These are phyloP conservation scores for Calycopis cecrops DNA, from an alignment of 1,140 invertebrate species.

Conservation along the genomic window DNA sequence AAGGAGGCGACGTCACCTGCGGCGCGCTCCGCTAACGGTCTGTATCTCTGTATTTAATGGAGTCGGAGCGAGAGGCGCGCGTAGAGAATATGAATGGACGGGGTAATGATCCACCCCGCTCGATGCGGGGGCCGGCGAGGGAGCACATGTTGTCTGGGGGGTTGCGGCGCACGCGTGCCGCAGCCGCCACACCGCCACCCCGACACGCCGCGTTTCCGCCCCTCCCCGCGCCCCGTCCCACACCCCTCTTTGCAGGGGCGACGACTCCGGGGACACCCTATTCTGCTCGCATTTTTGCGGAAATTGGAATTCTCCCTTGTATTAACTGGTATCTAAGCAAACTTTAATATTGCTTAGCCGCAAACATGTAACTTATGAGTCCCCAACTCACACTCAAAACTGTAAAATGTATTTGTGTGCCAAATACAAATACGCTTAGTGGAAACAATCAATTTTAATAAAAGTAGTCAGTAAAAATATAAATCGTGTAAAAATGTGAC, in stretches of 20 bases:
- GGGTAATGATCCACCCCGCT: slow-evolving; percentile 50
- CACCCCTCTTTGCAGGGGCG: slow-evolving; percentile 61
- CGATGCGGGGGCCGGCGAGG: neutral
- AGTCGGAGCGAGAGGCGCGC: neutral
- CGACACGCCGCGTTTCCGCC: slow-evolving; percentile 25
- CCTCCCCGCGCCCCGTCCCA: slow-evolving; percentile 24
- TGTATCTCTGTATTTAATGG: slow-evolving; percentile 34
- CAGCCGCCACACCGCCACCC: slow-evolving; percentile 41
- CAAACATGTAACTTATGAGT: slow-evolving; percentile 10
- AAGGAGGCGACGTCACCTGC: slow-evolving; percentile 82
- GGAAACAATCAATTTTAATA: too few species aligned
- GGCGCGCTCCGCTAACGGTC: slow-evolving; percentile 76
- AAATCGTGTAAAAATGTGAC: too few species aligned
- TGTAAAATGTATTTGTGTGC: too few species aligned
- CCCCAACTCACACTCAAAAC: too few species aligned
- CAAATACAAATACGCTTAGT: too few species aligned
- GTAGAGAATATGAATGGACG: slow-evolving; percentile 53
- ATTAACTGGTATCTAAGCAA: slow-evolving; percentile 31
- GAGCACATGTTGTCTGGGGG: slow-evolving; percentile 49
- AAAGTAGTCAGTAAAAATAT: too few species aligned
- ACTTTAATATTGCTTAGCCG: slow-evolving; percentile 29
- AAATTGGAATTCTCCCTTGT: slow-evolving; percentile 58
- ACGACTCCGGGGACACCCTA: slow-evolving; percentile 46
- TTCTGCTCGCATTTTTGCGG: slow-evolving; percentile 57
- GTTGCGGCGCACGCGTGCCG: slow-evolving; percentile 40